Percentiles rank a stretch among this genome's conserved stretches.
Evolutionary conservation across 1,140 invertebrate genomes (phyloP).

Genomic region (Rhopalosiphum padi): DNA sequence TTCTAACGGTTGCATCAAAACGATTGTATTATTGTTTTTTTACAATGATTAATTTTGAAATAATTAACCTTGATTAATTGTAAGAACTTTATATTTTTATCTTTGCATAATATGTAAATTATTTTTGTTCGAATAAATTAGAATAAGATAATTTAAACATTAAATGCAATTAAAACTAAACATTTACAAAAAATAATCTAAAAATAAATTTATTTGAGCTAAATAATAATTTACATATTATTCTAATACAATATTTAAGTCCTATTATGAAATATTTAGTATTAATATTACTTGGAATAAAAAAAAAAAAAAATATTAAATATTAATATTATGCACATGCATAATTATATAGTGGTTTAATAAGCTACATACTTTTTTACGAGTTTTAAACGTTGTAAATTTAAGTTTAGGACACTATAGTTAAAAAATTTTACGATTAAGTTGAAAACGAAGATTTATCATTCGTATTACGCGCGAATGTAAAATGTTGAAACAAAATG

Average conservation of each 20-base stretch:
- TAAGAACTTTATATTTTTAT: neutral
- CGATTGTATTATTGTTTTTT: neutral
- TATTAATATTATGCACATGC: neutral
- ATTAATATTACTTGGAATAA: neutral
- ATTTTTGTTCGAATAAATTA: neutral
- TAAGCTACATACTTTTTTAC: neutral
- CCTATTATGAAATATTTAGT: neutral
- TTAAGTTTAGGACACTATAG: neutral
- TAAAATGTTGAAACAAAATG: constrained; percentile 1
- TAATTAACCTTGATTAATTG: neutral
- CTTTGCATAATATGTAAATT: neutral
- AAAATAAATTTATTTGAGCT: neutral
- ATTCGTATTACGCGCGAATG: neutral
- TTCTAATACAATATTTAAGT: neutral
- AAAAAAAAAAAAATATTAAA: neutral
- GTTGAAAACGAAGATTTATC: neutral
- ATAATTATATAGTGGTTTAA: neutral
- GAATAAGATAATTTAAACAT: neutral
- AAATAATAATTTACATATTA: neutral
- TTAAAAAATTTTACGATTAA: constrained; percentile 17
- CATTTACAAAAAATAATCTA: neutral
- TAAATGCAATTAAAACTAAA: neutral
- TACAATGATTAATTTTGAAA: neutral
- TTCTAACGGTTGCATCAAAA: neutral
- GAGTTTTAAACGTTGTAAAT: neutral